Evolutionary conservation across 2,113 vertebrate genomes (phyloP).

Genomic region (Pyxicephalus adspersus): DNA sequence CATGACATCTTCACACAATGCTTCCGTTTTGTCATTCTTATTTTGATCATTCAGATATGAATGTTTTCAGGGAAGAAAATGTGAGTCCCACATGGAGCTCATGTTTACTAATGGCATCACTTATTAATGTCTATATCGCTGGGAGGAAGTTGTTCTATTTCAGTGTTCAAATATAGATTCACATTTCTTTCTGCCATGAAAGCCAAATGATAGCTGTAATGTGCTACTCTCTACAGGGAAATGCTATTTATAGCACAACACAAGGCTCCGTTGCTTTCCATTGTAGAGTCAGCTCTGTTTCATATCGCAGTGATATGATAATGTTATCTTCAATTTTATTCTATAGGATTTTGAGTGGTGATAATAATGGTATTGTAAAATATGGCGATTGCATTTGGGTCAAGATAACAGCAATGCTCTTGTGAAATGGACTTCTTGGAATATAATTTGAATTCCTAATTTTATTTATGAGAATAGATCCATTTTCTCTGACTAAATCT

Average conservation of each 20-base stretch:
- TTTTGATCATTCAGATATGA: neutral
- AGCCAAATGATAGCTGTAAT: conserved; percentile 5
- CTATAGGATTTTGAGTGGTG: too few relatives aligned
- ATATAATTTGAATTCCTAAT: too few relatives aligned
- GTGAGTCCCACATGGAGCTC: conserved; percentile 18
- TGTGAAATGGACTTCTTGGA: too few relatives aligned
- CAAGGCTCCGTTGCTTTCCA: conserved; percentile 14
- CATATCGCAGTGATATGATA: neutral
- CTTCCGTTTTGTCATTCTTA: conserved; percentile 8
- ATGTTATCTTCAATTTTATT: neutral
- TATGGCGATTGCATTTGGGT: too few relatives aligned
- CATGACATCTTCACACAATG: neutral
- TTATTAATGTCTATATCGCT: conserved; percentile 39
- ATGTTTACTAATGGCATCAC: conserved; percentile 25
- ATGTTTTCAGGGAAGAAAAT: conserved; percentile 1
- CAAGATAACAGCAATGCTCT: too few relatives aligned
- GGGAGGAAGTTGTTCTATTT: conserved; percentile 29
- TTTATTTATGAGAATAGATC: too few relatives aligned
- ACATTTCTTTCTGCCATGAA: conserved; percentile 13
- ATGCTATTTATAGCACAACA: conserved; percentile 30
- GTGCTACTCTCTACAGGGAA: conserved; percentile 8
- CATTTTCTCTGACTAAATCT: too few relatives aligned
- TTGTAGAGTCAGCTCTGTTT: neutral
- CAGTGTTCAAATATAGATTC: conserved; percentile 26
- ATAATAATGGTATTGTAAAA: too few relatives aligned